phyloP scores from a whole-genome alignment of 1,140 invertebrate species.

The Leptonema lineaticorne region DNA sequence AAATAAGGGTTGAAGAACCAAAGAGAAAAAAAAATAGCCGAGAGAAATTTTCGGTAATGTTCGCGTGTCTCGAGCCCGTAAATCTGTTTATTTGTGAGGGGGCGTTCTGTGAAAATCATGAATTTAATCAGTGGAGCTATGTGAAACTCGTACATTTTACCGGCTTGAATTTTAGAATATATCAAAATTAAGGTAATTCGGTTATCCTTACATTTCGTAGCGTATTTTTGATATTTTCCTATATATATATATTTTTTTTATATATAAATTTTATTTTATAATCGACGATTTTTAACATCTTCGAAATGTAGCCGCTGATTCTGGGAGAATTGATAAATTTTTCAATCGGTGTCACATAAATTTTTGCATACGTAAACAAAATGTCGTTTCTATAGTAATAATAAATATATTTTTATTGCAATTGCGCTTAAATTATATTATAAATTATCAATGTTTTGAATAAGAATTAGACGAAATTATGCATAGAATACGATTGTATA shows the following conservation, averaged over 20 bases:
- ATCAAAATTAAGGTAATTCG: constrained; percentile 24
- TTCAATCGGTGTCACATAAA: background rate
- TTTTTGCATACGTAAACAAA: background rate
- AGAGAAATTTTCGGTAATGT: background rate
- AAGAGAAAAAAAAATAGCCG: no score
- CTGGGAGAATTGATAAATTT: no score
- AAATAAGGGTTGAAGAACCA: background rate
- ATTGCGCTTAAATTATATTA: no score
- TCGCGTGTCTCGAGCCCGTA: constrained; percentile 2
- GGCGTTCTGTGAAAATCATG: constrained; percentile 22
- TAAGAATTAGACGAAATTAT: no score
- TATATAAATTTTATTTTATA: no score
- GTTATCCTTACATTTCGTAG: constrained; percentile 11
- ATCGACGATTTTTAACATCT: no score
- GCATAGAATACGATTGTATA: no score
- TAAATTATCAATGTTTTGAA: no score
- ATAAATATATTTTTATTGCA: no score
- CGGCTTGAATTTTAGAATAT: constrained; percentile 16
- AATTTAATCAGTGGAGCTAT: constrained; percentile 24
- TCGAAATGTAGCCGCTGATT: no score
- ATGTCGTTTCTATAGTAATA: no score
- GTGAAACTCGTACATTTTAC: constrained; percentile 19
- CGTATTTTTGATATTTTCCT: background rate
- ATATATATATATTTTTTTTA: background rate
- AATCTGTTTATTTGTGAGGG: constrained; percentile 25